Evolutionary conservation across 37 sponge, comb jelly and placozoan species (phyloP), one percentile per base, ranked within the genome.

Genomic region (Diacarnus erythraeanus): DNA sequence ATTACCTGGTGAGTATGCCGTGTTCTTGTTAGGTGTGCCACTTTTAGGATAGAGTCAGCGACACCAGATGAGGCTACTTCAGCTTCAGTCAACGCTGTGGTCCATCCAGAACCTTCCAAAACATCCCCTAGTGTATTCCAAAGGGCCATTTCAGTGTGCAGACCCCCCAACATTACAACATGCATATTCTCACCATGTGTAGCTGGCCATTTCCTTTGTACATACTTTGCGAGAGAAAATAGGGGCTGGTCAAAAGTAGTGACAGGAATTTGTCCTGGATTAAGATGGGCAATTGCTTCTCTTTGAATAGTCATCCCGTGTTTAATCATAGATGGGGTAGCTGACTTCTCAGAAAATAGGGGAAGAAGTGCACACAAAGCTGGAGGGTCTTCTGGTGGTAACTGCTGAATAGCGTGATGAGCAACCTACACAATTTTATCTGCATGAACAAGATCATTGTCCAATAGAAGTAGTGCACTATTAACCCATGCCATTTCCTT

Each of bases 21-120:
- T 51, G 68, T 79, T 39, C 69, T 51, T 29, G 80, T 67, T 35
- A 79, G 69, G 39, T 79, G 69, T 67, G 54, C 29, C 30, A 38
- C 68, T 37, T 79, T 79, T 70, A 79, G 33, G 43, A 63, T 42
- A 5, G 80, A 79, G 30, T 66, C 69, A 66, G 58, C 68, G 27
- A 64, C 64, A 33, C 77, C 77, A 76, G 77, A 59, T 22, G 68
- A 42, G 21, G 38, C 66, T 78, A 78, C 65, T 64, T 78, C 79
- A 25, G 80, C 80, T 35, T 79, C 67, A 54, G 67, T 74, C 27
- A 83, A 38, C 10, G 75, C 83, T 42, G 75, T 61, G 25, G 41
- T 83, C 83, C 83, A 83, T 33, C 83, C 83, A 74, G 67, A 60
- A 47, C 76, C 76, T 72, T 83, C 83, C 57, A 83, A 54, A 34